phyloP scores from a whole-genome alignment of 2,888 invertebrate genomes.

The Agonopterix heracliana region DNA sequence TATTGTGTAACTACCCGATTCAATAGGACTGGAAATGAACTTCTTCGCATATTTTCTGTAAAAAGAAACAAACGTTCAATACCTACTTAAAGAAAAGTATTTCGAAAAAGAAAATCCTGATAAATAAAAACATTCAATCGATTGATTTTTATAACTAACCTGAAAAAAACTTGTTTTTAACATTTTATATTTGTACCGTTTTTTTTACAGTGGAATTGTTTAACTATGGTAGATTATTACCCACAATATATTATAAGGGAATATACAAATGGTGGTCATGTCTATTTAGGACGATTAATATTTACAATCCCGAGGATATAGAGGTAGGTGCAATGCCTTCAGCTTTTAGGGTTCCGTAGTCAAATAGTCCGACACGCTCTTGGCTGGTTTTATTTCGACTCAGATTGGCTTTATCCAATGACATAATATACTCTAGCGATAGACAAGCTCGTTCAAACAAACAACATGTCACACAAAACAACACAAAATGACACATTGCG shows the following conservation, averaged over 20 bases:
- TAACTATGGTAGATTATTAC: slow-evolving; percentile 25
- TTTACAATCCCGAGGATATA: slow-evolving; percentile 52
- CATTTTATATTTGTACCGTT: background rate
- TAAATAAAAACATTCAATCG: background rate
- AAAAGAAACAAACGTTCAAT: background rate
- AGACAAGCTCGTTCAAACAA: no score
- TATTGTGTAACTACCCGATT: no score
- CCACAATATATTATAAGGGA: slow-evolving; percentile 29
- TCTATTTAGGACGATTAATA: slow-evolving; percentile 30
- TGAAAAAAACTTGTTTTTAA: background rate
- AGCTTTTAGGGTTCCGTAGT: no score
- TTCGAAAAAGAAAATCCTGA: no score
- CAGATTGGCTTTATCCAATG: no score
- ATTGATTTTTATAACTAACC: background rate
- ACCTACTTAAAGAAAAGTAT: background rate
- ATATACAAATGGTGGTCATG: slow-evolving; percentile 39
- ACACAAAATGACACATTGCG: no score
- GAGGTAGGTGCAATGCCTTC: slow-evolving; percentile 41
- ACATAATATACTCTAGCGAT: no score
- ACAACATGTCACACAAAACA: no score
- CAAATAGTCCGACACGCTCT: no score
- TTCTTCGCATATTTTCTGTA: background rate
- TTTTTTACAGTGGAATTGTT: slow-evolving; percentile 37
- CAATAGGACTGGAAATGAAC: no score
- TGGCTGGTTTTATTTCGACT: no score